Conservation (phyloP, 2,113 vertebrate species). For the Maccullochella peelii region DNA sequence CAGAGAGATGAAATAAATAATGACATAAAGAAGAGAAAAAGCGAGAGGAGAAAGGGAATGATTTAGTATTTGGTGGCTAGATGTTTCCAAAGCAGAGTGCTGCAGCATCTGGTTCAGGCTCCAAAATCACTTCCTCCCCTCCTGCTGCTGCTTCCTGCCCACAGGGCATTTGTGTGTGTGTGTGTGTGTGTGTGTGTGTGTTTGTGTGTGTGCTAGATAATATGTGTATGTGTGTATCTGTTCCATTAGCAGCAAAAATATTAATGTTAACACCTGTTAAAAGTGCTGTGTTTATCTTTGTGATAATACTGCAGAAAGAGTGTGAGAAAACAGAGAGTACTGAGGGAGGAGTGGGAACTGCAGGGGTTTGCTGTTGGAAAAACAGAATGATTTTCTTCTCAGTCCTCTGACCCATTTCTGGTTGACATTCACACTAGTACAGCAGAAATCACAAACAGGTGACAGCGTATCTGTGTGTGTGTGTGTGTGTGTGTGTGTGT, state of each 20-base stretch:
- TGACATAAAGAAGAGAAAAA: constrained; percentile 41
- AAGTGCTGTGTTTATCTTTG: constrained; percentile 20
- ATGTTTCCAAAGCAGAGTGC: constrained; percentile 38
- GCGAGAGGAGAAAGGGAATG: constrained; percentile 35
- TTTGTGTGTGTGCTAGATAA: background rate
- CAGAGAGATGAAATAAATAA: constrained; percentile 52
- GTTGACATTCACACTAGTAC: constrained; percentile 56
- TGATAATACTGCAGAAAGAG: background rate
- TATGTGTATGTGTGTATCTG: constrained; percentile 4
- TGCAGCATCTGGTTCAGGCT: constrained; percentile 54
- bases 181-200: constrained; percentile 1
- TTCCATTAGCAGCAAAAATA: constrained; percentile 27
- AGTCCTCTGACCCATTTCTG: background rate
- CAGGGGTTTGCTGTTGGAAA: background rate
- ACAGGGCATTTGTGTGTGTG: constrained; percentile 37
- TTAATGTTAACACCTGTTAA: constrained; percentile 17
- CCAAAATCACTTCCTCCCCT: constrained; percentile 59
- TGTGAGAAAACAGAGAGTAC: background rate
- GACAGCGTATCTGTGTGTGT: constrained; percentile 23
- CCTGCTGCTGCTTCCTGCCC: constrained; percentile 64
- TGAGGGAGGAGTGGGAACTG: background rate
- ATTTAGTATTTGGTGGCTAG: constrained; percentile 46
- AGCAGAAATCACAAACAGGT: constrained; percentile 65
- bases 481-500: constrained; percentile 13
- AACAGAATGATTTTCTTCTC: constrained; percentile 30